phyloP scores from a whole-genome alignment of 1,140 invertebrate species.

The Aethina tumida region DNA sequence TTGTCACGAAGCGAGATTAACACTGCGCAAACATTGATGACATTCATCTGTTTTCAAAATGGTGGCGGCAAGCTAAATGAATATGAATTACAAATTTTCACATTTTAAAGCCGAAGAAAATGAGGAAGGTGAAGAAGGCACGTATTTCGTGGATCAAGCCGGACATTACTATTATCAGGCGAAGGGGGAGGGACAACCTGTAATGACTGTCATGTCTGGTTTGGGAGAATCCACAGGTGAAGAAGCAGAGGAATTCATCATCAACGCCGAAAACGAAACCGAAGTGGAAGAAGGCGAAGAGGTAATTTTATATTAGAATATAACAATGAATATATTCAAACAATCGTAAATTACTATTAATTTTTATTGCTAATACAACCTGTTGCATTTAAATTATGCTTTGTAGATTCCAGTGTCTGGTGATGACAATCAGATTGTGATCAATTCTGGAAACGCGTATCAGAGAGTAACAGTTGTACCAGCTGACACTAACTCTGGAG shows the following conservation, averaged over 20 bases:
- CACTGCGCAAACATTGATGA: no score
- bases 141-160: constrained; percentile 67
- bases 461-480: constrained; percentile 82
- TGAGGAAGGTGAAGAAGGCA: constrained; percentile 48
- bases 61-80: background rate
- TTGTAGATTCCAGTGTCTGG: background rate
- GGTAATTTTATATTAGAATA: constrained; percentile 8
- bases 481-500: constrained; percentile 66
- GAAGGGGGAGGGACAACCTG: constrained; percentile 47
- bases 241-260: constrained; percentile 34
- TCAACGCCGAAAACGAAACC: constrained; percentile 40
- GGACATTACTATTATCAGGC: constrained; percentile 70
- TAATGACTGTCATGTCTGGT: constrained; percentile 46
- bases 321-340: constrained; percentile 3
- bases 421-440: constrained; percentile 39
- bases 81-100: background rate
- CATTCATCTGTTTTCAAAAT: no score
- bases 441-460: constrained; percentile 54
- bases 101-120: constrained; percentile 39
- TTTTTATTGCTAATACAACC: background rate
- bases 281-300: constrained; percentile 28
- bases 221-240: constrained; percentile 35
- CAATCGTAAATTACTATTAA: constrained; percentile 1
- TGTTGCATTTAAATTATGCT: background rate
- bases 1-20: no score